Evolutionary conservation across 53 echinoderm and acorn worm species (phyloP).

Genomic region (Holothuria scabra): DNA sequence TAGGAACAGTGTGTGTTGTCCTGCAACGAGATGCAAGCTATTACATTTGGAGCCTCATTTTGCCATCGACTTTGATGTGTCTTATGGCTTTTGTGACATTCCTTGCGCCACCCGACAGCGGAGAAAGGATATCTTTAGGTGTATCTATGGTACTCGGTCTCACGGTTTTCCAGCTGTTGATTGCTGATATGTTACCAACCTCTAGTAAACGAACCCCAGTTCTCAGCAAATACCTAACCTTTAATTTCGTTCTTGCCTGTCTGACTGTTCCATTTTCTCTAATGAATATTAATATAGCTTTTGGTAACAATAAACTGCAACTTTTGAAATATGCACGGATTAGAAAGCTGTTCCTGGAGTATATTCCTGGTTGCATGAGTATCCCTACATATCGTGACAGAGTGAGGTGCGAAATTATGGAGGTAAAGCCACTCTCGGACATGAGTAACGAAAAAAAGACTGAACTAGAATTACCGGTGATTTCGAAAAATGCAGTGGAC

Average conservation of each 20-base stretch:
- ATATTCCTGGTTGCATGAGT: neutral
- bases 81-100: constrained; percentile 15
- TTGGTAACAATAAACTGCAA: neutral
- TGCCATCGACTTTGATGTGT: constrained; percentile 25
- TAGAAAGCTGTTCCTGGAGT: neutral
- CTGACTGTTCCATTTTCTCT: constrained; percentile 12
- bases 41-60: neutral
- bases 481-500: no score
- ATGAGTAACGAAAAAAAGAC: no score
- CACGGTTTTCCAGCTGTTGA: constrained; percentile 22
- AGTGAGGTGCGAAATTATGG: neutral
- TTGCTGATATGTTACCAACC: neutral
- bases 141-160: constrained; percentile 32
- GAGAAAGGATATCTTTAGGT: constrained; percentile 21
- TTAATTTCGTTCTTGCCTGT: constrained; percentile 18
- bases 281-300: constrained; percentile 8
- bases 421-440: no score
- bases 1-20: neutral
- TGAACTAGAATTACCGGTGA: no score
- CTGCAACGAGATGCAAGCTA: neutral
- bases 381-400: constrained; percentile 12
- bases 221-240: neutral
- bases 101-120: constrained; percentile 23
- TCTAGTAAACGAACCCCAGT: constrained; percentile 7
- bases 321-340: neutral